Evolutionary conservation across 2,797 vertebrate genomes (phyloP).

Genomic region (Danio kyathit): DNA sequence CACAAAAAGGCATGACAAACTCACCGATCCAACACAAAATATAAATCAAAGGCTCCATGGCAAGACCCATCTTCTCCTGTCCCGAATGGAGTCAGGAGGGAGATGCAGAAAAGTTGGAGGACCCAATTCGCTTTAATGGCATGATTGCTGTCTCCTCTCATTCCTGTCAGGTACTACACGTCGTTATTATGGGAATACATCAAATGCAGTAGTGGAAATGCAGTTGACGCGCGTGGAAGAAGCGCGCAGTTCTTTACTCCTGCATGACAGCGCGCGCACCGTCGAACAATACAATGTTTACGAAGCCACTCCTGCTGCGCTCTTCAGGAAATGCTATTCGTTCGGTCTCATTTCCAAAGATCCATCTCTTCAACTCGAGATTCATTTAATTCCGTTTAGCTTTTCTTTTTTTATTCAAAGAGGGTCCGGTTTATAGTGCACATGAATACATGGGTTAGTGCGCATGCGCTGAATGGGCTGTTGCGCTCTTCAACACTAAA

Average conservation of each 20-base stretch:
- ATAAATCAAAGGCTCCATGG: conserved; percentile 90
- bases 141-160: conserved; percentile 37
- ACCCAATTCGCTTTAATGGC: conserved; percentile 19
- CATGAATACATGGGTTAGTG: background rate
- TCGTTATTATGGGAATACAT: conserved; percentile 7
- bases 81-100: conserved; percentile 45
- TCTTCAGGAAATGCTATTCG: background rate
- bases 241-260: conserved; percentile 16
- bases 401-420: background rate
- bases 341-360: background rate
- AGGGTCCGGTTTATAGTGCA: background rate
- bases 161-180: conserved; percentile 22
- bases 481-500: background rate
- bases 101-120: conserved; percentile 46
- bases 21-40: conserved; percentile 95
- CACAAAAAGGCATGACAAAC: conserved; percentile 51
- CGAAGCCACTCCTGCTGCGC: background rate
- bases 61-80: conserved; percentile 83
- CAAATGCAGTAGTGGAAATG: background rate
- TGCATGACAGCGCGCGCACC: background rate
- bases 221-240: conserved; percentile 9
- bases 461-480: conserved; percentile 19
- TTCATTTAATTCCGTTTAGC: background rate
- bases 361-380: background rate
- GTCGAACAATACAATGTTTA: background rate